Percentiles rank a stretch among this genome's conserved stretches.
Conservation (phyloP, 2,888 invertebrate species). For the Lepidonotus clava region DNA sequence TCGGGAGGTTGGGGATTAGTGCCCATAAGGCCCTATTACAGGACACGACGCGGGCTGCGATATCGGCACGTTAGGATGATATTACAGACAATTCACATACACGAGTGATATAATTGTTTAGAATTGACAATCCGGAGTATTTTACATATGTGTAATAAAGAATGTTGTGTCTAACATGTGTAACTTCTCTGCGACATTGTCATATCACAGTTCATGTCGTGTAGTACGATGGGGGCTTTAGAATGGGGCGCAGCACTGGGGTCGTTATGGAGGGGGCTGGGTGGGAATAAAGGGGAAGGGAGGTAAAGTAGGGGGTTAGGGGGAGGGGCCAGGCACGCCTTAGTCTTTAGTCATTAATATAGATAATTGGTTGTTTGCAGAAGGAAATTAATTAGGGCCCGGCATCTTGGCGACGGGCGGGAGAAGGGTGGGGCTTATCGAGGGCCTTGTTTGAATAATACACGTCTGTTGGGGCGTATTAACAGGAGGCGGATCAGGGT, state of each 20-base stretch:
- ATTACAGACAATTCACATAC: no score
- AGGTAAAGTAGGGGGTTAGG: neutral
- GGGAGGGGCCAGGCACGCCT: neutral
- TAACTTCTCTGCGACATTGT: no score
- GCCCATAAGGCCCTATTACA: neutral
- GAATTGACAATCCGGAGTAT: no score
- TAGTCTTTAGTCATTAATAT: conserved; percentile 31
- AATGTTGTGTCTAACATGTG: no score
- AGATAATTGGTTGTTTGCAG: conserved; percentile 44
- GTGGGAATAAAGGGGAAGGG: neutral
- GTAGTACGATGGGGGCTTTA: neutral
- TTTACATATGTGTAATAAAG: no score
- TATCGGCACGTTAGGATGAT: neutral
- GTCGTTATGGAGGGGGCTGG: neutral
- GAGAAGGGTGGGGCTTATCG: no score
- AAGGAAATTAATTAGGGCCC: conserved; percentile 36
- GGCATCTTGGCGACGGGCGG: no score
- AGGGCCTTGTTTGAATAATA: conserved; percentile 44
- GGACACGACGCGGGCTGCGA: neutral
- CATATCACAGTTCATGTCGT: no score
- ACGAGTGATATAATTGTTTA: no score
- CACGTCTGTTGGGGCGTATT: neutral
- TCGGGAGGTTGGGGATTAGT: conserved; percentile 40
- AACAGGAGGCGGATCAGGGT: no score
- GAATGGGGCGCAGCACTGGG: neutral